Evolutionary conservation across 2,888 invertebrate genomes (phyloP).

Genomic region (Ophonus ardosiacus): DNA sequence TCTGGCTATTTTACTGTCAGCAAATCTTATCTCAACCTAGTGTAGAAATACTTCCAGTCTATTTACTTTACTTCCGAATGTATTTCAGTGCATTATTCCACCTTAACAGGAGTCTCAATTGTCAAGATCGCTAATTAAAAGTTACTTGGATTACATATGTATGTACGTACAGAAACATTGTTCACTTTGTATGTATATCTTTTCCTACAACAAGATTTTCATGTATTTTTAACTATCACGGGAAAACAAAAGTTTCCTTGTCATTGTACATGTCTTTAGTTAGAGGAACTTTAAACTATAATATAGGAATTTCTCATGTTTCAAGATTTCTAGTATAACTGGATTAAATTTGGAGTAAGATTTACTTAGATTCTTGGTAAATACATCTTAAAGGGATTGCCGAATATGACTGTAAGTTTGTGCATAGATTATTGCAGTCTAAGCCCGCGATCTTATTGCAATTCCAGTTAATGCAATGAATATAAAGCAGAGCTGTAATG

Average conservation of each 20-base stretch:
- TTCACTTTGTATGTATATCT: not conserved
- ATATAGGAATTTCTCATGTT: not conserved
- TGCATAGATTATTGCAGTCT: slow-evolving; percentile 37
- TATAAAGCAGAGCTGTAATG: not conserved
- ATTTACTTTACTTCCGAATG: slow-evolving; percentile 18
- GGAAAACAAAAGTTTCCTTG: not conserved
- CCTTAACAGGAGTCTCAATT: not conserved
- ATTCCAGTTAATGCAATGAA: slow-evolving; percentile 14
- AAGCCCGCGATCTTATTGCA: slow-evolving; percentile 25
- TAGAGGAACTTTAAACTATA: not conserved
- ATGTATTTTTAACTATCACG: not conserved
- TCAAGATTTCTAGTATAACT: not conserved
- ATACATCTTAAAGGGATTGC: slow-evolving; percentile 5
- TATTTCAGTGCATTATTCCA: slow-evolving; percentile 8
- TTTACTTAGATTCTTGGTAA: slow-evolving; percentile 1
- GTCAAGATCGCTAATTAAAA: slow-evolving; percentile 11
- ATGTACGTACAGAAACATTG: not conserved
- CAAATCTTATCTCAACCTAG: slow-evolving; percentile 17
- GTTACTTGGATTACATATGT: not conserved
- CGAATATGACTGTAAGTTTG: slow-evolving; percentile 19
- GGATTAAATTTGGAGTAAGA: not conserved
- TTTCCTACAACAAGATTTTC: not conserved
- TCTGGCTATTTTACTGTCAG: slow-evolving; percentile 20
- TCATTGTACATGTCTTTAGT: not conserved
- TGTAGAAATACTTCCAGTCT: slow-evolving; percentile 25